Evolutionary conservation across 2,113 vertebrate genomes (phyloP), one percentile per base, ranked within the genome.

Genomic region (Physeter macrocephalus): DNA sequence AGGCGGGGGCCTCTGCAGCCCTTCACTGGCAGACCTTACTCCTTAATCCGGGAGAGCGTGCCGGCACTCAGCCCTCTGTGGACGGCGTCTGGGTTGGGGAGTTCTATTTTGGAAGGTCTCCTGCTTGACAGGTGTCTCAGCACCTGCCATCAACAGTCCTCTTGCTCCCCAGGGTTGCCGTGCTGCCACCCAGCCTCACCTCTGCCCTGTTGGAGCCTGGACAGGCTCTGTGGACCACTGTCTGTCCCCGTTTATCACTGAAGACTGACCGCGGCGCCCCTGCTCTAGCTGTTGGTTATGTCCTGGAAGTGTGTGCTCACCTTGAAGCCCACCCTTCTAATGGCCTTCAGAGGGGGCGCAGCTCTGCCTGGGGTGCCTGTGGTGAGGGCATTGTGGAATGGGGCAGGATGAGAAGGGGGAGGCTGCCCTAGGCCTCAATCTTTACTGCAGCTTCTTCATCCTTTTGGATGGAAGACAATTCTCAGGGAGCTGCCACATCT

Each of bases 381-480:
- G 14, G 8, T 20, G 20, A 9, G 59, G 12, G 27, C 31, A 41
- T 17, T 52, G 20, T 41, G 15, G 57, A 14, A 3, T 2, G 1
- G 36, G 31, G 23, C 4, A 4, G 69, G 13, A 9, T 41, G 29
- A 9, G 31, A 8, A 39, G 21, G 15, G 57, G 4, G 34, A 15
- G 17, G 86, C 6, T 9, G 8, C 77, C 52, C 74, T 17, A 8
- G 36, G 34, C 23, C 1, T 9, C 3, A 72, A 6, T 31, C 29
- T 77, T 78, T 20, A 21, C 27, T 59, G 21, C 25, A 59, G 61
- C 34, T 54, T 41, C 29, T 88, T 49, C 0, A 3, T 29, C 69
- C 66, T 41, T 84, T n/a, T 39, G n/a, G 77, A 34, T 71, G 29
- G 34, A 62, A 88, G 77, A n/a, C 62, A 54, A 36, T 89, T 78